Base-by-base conservation (phyloP, 1,140 invertebrate species). In the Magallana gigas region DNA sequence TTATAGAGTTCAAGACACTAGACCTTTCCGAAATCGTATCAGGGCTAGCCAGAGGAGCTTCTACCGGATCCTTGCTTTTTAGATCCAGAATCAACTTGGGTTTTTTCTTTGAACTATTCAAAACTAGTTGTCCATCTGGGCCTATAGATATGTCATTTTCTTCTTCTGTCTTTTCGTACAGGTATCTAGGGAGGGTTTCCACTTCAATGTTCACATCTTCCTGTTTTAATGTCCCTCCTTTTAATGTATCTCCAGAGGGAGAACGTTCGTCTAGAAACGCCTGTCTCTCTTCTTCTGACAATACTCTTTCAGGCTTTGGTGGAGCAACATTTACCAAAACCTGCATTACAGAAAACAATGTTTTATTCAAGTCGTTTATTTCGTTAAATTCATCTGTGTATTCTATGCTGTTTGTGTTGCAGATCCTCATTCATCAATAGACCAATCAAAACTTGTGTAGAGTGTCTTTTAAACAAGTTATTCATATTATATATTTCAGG, bases 11-110 rank as follows among this genome's bases (percentile, higher is more conserved):
- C 16, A 94, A 93, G 64, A 95, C 90, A 91, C 95, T 95, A 14
- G 97, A 97, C 7, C 97, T 96, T 93, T 98, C 97, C 0, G 97
- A 98, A 3, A 98, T 93, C 1, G 97, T 98, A 93, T 98, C 97
- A 1, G 97, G 97, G 56, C 97, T 97, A 1, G 97, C 97, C 29
- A 98, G 92, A 0, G 97, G 97, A 0, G 97, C 97, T 29, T 96
- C 86, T 16, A 90, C 88, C 12, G 86, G 16, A 5, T 89, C 86
- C 14, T 90, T 86, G 1, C 86, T 85, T 29, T 68, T 48, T 9
- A 90, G 58, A 71, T 88, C 84, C 14, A 91, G 64, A 18, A 71
- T 76, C 58, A 91, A 57, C 36, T 87, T 85, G 14, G 83, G 86
- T 59, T 85, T 89, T 71, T 84, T 80, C 80, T 83, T 85, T 3